A percentile compares a stretch with the other conserved stretches of the same genome.
Evolutionary conservation across 2,113 vertebrate species (phyloP).

Genomic region (Callospermophilus lateralis): DNA sequence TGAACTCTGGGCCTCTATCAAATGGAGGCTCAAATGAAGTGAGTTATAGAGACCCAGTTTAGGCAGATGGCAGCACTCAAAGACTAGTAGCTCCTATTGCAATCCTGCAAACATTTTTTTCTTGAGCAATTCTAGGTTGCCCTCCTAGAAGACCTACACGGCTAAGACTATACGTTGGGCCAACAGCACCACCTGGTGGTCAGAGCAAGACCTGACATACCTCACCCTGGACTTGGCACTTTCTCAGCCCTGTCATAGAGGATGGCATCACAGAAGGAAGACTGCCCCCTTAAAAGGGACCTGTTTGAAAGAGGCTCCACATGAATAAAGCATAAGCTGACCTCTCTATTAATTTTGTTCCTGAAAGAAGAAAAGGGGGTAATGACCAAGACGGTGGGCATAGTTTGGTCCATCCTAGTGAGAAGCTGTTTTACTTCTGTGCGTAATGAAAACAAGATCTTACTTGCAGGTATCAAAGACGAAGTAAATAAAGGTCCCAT

Average conservation of each 20-base stretch:
- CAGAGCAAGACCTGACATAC: neutral
- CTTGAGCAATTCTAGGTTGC: neutral
- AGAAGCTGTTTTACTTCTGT: neutral
- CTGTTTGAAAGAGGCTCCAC: neutral
- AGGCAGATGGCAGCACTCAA: neutral
- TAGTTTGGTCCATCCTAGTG: neutral
- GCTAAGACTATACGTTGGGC: slow-evolving; percentile 30
- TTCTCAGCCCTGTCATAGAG: neutral
- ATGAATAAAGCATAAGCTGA: neutral
- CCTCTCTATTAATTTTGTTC: neutral
- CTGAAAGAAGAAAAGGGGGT: neutral
- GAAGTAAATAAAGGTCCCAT: neutral
- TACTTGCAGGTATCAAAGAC: slow-evolving; percentile 18
- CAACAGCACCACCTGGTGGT: slow-evolving; percentile 84
- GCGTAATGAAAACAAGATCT: neutral
- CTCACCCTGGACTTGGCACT: neutral
- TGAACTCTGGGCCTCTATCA: neutral
- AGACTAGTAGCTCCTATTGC: neutral
- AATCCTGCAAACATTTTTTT: neutral
- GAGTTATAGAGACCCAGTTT: neutral
- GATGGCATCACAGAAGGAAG: neutral
- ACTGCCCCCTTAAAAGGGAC: neutral
- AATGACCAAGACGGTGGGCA: neutral
- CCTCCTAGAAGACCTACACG: fast-evolving
- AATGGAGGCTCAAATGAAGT: neutral